Conservation (phyloP, 2,797 vertebrate species). For the Gallirallus australis region DNA sequence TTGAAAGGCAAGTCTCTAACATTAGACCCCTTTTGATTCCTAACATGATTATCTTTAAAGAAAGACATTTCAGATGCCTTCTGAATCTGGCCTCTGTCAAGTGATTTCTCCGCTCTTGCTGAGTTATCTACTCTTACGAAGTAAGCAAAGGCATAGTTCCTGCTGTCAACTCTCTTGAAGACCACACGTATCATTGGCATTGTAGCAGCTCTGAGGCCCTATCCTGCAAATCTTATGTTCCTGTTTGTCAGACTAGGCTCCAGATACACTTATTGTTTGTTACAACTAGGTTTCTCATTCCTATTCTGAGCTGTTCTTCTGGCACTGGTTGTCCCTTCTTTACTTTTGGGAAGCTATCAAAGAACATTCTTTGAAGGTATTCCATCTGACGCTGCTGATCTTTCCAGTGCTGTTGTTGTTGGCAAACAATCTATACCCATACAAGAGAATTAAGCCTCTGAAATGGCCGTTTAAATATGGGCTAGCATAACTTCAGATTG, state of each 20-base stretch:
- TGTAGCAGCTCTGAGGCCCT: background rate
- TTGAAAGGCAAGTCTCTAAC: constrained; percentile 81
- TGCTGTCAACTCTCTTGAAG: constrained; percentile 71
- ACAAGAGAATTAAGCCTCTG: background rate
- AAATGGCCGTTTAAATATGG: constrained; percentile 23
- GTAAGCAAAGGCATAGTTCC: constrained; percentile 70
- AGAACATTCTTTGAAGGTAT: constrained; percentile 54
- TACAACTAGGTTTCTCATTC: constrained; percentile 15
- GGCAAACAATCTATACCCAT: background rate
- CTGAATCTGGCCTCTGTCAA: constrained; percentile 81
- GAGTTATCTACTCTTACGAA: constrained; percentile 75
- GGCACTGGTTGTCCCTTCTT: constrained; percentile 31
- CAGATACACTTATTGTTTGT: constrained; percentile 25
- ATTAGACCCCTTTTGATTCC: constrained; percentile 80
- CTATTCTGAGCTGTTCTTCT: constrained; percentile 30
- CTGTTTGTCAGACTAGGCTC: constrained; percentile 37
- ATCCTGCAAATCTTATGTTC: background rate
- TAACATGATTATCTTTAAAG: constrained; percentile 81
- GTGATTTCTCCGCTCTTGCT: constrained; percentile 72
- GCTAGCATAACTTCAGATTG: constrained; percentile 9
- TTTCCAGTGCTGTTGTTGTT: constrained; percentile 12
- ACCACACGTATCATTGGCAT: constrained; percentile 46
- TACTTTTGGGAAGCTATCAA: constrained; percentile 33
- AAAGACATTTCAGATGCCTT: constrained; percentile 76
- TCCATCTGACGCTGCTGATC: background rate